Base-by-base conservation (phyloP, 1,140 invertebrate species). In the Muscidifurax raptorellus region DNA sequence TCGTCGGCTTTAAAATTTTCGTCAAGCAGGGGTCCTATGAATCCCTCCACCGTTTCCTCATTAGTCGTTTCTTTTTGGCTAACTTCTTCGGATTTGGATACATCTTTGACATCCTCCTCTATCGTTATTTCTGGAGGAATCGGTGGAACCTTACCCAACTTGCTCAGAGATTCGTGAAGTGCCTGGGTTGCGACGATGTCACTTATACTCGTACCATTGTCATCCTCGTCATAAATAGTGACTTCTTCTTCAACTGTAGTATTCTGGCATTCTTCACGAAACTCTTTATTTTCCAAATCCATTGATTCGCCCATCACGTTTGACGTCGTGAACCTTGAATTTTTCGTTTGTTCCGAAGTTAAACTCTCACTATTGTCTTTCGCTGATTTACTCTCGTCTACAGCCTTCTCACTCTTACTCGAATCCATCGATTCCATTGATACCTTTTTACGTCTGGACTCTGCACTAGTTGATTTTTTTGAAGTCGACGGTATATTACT, bases 171-270 rank as follows among this genome's bases (percentile, higher is more conserved):
- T 86, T 93, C 92, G 25, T 92, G 91, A 77, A 93, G 89, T 15
- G 92, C 92, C 83, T 93, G 92, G 59, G 92, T 85, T 13, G 92
- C 92, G 69, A 93, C 92, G 72, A 93, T 93, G 83, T 93, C 92
- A 79, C 92, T 93, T 74, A 93, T 93, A 82, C 92, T 93, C 9
- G 92, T 92, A 22, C 90, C 90, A 77, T 92, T 92, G 59, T 93
- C 92, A 82, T 93, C 91, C 71, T 91, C 91, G 30, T 92, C 91
- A 64, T 92, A 93, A 85, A 92, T 92, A 9, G 90, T 90, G 6
- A 92, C 89, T 9, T 91, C 90, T 47, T 89, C 89, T 0, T 90
- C 90, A 9, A 86, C 67, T 36, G 87, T 85, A 18, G 91, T 91
- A 40, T 71, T 85, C 47, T 76, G 59, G 59, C 84, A 77, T 52